A percentile compares a stretch with the other conserved stretches of the same genome.
Conservation (phyloP, 2,888 invertebrate genomes). For the Mesopsocus fuscifrons region DNA sequence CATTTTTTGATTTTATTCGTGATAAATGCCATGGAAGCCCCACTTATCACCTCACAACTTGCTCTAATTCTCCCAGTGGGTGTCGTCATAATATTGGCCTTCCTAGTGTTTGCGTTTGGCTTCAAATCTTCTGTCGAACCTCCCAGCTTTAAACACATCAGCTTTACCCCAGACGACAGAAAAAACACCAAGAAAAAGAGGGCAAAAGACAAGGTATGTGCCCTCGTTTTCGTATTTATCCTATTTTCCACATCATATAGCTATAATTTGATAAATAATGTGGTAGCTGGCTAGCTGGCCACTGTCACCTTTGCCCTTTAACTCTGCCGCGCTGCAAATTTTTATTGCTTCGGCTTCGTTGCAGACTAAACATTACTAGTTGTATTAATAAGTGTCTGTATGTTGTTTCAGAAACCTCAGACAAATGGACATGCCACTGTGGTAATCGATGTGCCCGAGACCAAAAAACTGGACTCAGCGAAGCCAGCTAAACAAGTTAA, state of each 20-base stretch:
- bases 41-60: too few species aligned
- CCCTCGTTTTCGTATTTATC: too few species aligned
- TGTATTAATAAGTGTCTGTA: too few species aligned
- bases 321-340: too few species aligned
- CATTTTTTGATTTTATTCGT: too few species aligned
- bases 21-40: too few species aligned
- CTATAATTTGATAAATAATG: too few species aligned
- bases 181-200: conserved; percentile 41
- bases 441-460: conserved; percentile 16
- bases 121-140: conserved; percentile 65
- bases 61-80: conserved; percentile 37
- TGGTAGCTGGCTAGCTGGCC: too few species aligned
- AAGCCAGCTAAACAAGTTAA: conserved; percentile 14
- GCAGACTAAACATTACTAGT: too few species aligned
- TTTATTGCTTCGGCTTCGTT: too few species aligned
- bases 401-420: conserved; percentile 19
- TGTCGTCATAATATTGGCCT: conserved; percentile 47
- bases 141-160: conserved; percentile 51
- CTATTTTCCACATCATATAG: neutral
- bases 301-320: too few species aligned
- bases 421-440: conserved; percentile 21
- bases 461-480: conserved; percentile 14
- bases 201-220: conserved; percentile 20
- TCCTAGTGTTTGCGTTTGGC: conserved; percentile 57
- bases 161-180: conserved; percentile 40